Conservation (phyloP, 2,888 invertebrate species). For the Tetragnatha montana region DNA sequence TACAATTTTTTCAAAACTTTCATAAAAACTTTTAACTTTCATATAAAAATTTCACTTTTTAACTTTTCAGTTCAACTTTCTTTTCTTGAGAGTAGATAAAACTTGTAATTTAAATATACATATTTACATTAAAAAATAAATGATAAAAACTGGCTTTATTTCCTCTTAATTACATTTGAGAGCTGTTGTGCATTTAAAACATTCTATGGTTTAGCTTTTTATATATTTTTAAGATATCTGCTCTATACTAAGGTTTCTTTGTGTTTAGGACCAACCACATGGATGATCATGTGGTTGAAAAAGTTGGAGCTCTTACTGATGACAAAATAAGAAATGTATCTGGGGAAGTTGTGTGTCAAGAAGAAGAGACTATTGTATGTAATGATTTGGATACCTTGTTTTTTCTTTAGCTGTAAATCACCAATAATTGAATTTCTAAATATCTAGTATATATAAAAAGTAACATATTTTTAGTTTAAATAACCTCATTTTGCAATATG, state of each 20-base stretch:
- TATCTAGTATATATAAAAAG: not conserved
- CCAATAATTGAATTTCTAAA: not conserved
- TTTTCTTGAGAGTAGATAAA: not conserved
- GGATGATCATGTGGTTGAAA: constrained; percentile 78
- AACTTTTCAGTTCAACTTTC: not conserved
- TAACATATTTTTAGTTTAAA: not conserved
- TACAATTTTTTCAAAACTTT: too few relatives aligned
- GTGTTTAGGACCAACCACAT: constrained; percentile 77
- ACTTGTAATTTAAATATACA: not conserved
- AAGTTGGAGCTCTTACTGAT: constrained; percentile 77
- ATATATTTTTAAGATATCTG: not conserved
- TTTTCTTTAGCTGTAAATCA: too few relatives aligned
- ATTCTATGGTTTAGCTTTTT: not conserved
- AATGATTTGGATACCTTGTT: too few relatives aligned
- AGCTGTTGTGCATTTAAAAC: not conserved
- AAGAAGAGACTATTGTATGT: constrained; percentile 76
- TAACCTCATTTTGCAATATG: too few relatives aligned
- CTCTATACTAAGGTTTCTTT: not conserved
- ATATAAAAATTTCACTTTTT: not conserved
- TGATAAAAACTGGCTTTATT: not conserved
- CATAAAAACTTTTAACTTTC: not conserved
- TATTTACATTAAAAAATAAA: not conserved
- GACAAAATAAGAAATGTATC: constrained; percentile 77
- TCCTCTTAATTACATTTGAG: not conserved
- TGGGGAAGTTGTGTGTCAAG: constrained; percentile 78